phyloP scores from a whole-genome alignment of 92 coral and sea anemone genomes.

The Epizoanthus scotinus region DNA sequence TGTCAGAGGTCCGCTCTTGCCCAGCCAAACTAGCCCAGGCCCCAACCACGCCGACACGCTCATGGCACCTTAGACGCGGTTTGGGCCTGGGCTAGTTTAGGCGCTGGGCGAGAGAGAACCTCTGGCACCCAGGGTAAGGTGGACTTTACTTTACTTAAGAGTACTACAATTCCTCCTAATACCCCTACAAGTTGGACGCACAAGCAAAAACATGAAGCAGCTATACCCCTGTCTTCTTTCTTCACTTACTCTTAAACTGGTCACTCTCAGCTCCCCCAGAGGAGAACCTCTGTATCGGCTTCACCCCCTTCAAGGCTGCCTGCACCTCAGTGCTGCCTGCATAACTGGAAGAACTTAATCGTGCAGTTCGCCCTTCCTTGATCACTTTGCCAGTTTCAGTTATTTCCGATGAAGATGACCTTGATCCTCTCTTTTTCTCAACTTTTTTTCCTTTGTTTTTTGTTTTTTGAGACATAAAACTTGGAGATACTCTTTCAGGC shows the following conservation, averaged over 20 bases:
- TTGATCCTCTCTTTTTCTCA: conserved; percentile 8
- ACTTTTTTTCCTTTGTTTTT: conserved; percentile 14
- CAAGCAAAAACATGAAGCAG: neutral
- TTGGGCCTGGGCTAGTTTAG: no score
- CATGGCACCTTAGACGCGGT: no score
- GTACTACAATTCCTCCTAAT: neutral
- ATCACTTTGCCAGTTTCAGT: neutral
- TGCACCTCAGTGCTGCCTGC: neutral
- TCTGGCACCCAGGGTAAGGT: no score
- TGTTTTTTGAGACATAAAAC: neutral
- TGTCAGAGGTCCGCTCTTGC: no score
- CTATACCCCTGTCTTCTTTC: no score
- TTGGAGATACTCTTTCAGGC: neutral
- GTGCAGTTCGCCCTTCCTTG: neutral
- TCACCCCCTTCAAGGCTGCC: neutral
- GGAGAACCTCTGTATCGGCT: neutral
- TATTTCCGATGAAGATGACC: neutral
- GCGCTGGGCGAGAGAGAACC: no score
- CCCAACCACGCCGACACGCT: no score
- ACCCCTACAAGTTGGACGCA: neutral
- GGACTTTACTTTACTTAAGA: no score
- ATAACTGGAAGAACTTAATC: neutral
- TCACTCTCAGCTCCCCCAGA: neutral
- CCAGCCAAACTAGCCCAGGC: no score
- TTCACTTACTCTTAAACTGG: conserved; percentile 15